Evolutionary conservation across 2,113 vertebrate genomes (phyloP).

Genomic region (Chionodraco myersi): DNA sequence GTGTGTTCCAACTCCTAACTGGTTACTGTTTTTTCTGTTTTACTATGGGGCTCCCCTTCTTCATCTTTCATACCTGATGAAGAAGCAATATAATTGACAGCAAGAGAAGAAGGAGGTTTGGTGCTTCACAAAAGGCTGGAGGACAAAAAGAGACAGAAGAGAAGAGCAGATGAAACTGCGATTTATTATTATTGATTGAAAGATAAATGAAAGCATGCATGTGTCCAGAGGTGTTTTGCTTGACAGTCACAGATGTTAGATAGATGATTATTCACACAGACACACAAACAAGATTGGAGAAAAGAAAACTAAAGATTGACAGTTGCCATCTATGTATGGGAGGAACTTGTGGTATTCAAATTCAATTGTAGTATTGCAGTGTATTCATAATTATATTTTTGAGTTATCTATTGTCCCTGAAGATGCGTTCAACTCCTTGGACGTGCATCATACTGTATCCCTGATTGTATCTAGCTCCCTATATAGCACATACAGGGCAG

Average conservation of each 20-base stretch:
- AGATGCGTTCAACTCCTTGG: no score
- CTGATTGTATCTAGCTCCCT: no score
- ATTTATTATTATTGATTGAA: slow-evolving; percentile 10
- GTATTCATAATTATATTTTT: not conserved
- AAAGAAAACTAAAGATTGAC: not conserved
- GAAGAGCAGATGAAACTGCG: slow-evolving; percentile 3
- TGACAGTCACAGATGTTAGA: not conserved
- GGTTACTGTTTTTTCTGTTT: slow-evolving; percentile 21
- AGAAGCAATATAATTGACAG: slow-evolving; percentile 25
- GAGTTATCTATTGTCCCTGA: not conserved
- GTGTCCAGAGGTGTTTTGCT: slow-evolving; percentile 6
- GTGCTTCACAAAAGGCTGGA: slow-evolving; percentile 10
- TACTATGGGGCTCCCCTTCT: slow-evolving; percentile 18
- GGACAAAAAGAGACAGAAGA: slow-evolving; percentile 16
- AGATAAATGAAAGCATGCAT: not conserved
- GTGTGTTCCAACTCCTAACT: slow-evolving; percentile 34
- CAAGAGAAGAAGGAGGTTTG: slow-evolving; percentile 1
- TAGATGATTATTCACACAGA: not conserved
- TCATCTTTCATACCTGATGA: slow-evolving; percentile 34
- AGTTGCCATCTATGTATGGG: no score
- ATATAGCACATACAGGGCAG: not conserved
- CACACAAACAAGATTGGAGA: not conserved
- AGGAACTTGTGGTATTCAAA: no score
- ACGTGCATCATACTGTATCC: no score
- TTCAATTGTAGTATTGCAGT: not conserved